These are phyloP conservation scores for Cirrhinus mrigala DNA, from an alignment of 2,797 vertebrate species.

Conservation along the genomic window DNA sequence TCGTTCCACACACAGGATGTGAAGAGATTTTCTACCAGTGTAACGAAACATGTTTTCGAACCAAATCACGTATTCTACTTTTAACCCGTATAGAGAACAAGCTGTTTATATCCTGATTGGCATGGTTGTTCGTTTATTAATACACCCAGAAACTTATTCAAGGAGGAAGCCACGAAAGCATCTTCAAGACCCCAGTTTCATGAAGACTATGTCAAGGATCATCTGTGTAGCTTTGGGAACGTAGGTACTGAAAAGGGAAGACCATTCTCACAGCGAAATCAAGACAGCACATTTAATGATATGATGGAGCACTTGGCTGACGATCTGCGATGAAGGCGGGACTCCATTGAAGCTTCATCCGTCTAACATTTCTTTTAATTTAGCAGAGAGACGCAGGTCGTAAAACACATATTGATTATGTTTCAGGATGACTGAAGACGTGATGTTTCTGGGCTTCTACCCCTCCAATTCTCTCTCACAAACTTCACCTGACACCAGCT, in stretches of 20 bases:
- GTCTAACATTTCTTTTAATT: constrained; percentile 61
- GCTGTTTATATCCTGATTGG: neutral
- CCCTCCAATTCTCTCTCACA: constrained; percentile 23
- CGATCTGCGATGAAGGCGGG: constrained; percentile 36
- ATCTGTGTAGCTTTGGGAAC: neutral
- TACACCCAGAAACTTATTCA: neutral
- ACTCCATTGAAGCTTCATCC: constrained; percentile 42
- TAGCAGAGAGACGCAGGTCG: constrained; percentile 52
- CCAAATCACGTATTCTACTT: neutral
- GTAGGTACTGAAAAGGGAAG: neutral
- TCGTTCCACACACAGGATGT: too few species aligned
- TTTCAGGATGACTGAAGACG: constrained; percentile 59
- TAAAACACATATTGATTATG: constrained; percentile 62
- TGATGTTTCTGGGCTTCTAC: constrained; percentile 50
- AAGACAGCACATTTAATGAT: neutral
- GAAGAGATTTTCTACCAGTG: neutral
- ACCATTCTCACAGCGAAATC: neutral
- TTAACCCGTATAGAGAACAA: neutral
- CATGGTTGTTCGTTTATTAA: neutral
- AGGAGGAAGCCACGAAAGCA: neutral
- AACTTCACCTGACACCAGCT: constrained; percentile 42
- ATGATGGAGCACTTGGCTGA: constrained; percentile 42
- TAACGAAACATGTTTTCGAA: neutral
- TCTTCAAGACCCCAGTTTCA: neutral
- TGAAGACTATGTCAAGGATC: neutral